These are phyloP conservation scores for Dasyprocta punctata DNA, from an alignment of 2,113 vertebrate species.

Conservation along the genomic window DNA sequence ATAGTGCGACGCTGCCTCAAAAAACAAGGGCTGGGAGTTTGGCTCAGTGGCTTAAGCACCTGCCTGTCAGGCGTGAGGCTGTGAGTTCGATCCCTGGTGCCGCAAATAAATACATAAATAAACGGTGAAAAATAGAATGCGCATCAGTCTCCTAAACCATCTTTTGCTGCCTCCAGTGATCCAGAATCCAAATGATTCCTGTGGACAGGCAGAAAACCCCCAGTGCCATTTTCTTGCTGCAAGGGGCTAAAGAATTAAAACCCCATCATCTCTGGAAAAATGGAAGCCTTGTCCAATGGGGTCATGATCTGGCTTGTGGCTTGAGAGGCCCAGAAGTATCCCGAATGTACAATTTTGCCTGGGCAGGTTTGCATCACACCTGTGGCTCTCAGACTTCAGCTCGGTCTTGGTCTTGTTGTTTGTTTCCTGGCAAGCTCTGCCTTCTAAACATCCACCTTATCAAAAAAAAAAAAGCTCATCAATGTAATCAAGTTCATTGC, in stretches of 20 bases:
- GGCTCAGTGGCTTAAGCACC: no score
- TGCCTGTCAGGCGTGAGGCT: no score
- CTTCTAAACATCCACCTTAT: background rate
- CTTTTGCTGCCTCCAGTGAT: background rate
- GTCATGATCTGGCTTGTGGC: background rate
- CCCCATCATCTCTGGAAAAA: background rate
- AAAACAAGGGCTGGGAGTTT: no score
- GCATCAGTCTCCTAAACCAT: background rate
- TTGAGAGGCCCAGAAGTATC: background rate
- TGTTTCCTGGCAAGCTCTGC: background rate
- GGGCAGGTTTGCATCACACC: background rate
- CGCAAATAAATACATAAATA: no score
- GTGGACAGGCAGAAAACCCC: background rate
- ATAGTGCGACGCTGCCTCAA: no score
- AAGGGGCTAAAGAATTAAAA: background rate
- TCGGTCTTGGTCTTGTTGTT: background rate
- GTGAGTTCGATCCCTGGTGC: no score
- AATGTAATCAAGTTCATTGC: background rate
- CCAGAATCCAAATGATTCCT: background rate
- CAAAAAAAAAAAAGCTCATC: background rate
- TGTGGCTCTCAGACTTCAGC: background rate
- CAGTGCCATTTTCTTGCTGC: background rate
- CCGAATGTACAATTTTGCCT: background rate
- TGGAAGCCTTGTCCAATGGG: background rate
- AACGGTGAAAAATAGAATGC: background rate